Conservation (phyloP, 1,140 invertebrate genomes). For the Steinernema feltiae region DNA sequence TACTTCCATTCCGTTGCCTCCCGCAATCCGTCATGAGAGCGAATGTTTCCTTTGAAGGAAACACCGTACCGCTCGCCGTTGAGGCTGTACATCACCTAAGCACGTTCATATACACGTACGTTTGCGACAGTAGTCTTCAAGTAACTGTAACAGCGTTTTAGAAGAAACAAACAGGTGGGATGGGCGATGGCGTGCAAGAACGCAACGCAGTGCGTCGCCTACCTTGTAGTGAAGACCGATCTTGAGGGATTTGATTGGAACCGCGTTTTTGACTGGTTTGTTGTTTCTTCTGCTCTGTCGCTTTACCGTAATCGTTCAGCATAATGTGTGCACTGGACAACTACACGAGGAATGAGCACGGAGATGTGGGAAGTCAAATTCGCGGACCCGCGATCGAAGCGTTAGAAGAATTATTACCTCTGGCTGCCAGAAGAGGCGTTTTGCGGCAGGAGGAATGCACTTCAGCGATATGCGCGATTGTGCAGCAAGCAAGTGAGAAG, state of each 20-base stretch:
- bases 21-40: neutral
- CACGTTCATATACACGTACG: neutral
- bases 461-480: neutral
- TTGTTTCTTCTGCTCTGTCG: no score
- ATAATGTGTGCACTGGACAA: conserved; percentile 16
- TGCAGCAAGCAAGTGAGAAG: neutral
- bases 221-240: neutral
- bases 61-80: neutral
- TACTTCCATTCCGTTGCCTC: neutral
- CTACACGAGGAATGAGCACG: conserved; percentile 23
- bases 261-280: conserved; percentile 10
- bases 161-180: conserved; percentile 14
- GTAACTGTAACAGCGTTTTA: neutral
- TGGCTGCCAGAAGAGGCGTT: conserved; percentile 17
- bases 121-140: neutral
- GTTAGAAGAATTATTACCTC: neutral
- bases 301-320: no score
- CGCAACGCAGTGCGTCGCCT: conserved; percentile 1
- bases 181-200: conserved; percentile 19
- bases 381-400: neutral
- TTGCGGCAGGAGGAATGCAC: neutral
- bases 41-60: neutral
- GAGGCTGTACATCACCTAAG: neutral
- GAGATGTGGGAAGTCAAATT: conserved; percentile 22
- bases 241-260: conserved; percentile 2